Conservation (phyloP, 2,797 vertebrate genomes). For the Hephaestus fuliginosus region DNA sequence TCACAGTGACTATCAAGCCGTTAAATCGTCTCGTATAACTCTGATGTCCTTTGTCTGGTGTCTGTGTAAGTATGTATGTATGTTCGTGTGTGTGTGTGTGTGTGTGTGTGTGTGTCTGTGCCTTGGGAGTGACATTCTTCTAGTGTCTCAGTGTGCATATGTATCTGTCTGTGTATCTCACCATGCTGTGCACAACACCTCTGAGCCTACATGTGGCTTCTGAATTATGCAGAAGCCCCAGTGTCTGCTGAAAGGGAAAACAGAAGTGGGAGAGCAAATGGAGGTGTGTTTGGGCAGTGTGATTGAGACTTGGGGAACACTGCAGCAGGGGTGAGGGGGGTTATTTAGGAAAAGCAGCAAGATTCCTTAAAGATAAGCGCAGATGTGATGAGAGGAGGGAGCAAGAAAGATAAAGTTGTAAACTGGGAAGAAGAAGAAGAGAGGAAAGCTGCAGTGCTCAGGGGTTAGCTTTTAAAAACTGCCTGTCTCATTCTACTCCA, state of each 20-base stretch:
- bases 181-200: conserved; percentile 63
- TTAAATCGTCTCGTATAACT: neutral
- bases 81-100: neutral
- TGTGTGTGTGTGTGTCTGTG: neutral
- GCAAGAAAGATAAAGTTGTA: conserved; percentile 4
- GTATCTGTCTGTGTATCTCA: conserved; percentile 49
- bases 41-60: neutral
- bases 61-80: neutral
- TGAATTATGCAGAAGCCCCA: conserved; percentile 81
- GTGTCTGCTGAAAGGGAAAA: conserved; percentile 59
- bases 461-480: conserved; percentile 5
- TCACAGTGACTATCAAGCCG: conserved; percentile 3
- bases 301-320: conserved; percentile 44
- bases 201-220: conserved; percentile 66
- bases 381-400: conserved; percentile 21
- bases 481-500: conserved; percentile 11
- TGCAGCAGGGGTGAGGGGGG: neutral
- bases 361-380: conserved; percentile 52
- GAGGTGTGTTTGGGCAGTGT: conserved; percentile 16
- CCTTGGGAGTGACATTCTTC: conserved; percentile 35
- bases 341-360: conserved; percentile 51
- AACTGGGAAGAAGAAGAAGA: neutral
- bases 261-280: conserved; percentile 44
- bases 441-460: conserved; percentile 36
- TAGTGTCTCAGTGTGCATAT: conserved; percentile 21